Evolutionary conservation across 2,113 vertebrate species (phyloP).

Genomic region (Cacatua alba): DNA sequence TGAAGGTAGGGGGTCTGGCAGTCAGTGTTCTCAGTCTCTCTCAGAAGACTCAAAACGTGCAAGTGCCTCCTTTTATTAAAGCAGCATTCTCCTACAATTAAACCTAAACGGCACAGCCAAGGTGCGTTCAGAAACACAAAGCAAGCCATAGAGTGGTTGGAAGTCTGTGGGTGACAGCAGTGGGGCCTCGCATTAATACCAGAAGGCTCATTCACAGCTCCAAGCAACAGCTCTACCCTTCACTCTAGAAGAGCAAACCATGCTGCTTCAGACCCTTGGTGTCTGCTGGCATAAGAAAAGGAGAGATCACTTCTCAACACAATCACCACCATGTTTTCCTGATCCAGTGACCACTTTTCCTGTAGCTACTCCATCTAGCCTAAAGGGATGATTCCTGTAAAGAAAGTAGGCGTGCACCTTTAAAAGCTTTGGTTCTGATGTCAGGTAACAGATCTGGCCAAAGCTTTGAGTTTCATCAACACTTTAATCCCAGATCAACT

Average conservation of each 20-base stretch:
- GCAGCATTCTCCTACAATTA: neutral
- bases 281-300: neutral
- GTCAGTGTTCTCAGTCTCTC: neutral
- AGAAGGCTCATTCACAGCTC: neutral
- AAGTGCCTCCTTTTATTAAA: neutral
- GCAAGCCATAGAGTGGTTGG: accelerated
- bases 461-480: neutral
- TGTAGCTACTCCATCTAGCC: neutral
- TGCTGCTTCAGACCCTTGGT: neutral
- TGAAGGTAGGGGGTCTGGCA: neutral
- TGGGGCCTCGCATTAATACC: neutral
- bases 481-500: conserved; percentile 3
- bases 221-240: neutral
- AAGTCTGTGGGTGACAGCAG: neutral
- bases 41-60: neutral
- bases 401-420: neutral
- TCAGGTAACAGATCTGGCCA: neutral
- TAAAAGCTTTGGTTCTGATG: neutral
- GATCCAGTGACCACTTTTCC: neutral
- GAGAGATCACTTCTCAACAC: neutral
- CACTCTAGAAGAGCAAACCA: neutral
- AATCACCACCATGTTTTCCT: neutral
- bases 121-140: neutral
- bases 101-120: neutral
- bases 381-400: neutral